Base-by-base conservation (phyloP, 2,797 vertebrate species). In the Neomorphus geoffroyi region DNA sequence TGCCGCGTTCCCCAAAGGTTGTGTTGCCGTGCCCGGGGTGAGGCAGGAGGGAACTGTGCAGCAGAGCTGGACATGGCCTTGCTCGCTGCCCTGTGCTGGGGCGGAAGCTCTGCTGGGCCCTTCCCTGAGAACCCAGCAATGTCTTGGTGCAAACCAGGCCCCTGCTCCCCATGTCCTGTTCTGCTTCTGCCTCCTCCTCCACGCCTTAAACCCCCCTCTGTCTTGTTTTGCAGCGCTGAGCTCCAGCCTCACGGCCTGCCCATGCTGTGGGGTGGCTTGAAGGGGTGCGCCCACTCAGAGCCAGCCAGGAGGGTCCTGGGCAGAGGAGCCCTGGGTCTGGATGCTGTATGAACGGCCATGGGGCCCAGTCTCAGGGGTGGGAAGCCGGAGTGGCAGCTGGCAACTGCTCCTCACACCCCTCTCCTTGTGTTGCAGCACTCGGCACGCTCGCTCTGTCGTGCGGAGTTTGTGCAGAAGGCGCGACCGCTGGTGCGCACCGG, bases 401-500 rank as follows among this genome's bases (percentile, higher is more conserved):
- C 51, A 57, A 8, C n/a, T 8, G 4, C 6, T 6, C 6, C n/a
- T 9, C 11, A 5, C 45, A 11, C 4, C 17, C 22, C 6, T 72
- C 11, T 18, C 70, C 51, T 21, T 7, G 5, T 14, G 3, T 18
- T 15, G 62, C 13, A 11, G 23, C 2, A 0, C 2, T 3, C 11
- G 74, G 45, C 80, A 22, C 41, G 27, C 37, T 27, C 5, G 43
- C 50, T 57, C 45, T 65, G 69, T 4, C 3, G 9, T 5, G 1
- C 1, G 8, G 35, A 53, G 16, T 5, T 51, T 0, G 0, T 12
- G 64, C 64, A 64, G 39, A 12, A 58, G 53, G 30, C 60, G n/a
- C 5, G 0, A 51, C 58, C 69, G 23, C 37, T 78, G 5, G 5
- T 0, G 1, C 11, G 21, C 6, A 11, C 13, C 5, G 0, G 10